These are phyloP conservation scores for Caenorhabditis angaria DNA, from an alignment of 2,888 invertebrate species.

Conservation along the genomic window DNA sequence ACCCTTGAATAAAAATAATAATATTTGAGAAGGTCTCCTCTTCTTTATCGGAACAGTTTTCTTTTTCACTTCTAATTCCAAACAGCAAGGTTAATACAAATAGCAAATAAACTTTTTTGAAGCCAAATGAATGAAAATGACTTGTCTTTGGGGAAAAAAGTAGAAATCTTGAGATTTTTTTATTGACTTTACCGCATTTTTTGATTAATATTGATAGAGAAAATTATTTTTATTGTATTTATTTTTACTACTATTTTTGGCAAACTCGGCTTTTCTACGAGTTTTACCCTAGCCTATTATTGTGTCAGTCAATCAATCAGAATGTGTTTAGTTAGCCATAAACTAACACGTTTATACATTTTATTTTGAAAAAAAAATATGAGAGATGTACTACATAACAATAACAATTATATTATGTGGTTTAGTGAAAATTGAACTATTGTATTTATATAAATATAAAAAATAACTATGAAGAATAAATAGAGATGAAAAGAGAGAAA, in stretches of 20 bases:
- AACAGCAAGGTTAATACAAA: not conserved
- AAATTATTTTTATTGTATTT: too few relatives aligned
- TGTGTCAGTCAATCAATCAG: too few relatives aligned
- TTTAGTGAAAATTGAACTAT: too few relatives aligned
- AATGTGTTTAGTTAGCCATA: not conserved
- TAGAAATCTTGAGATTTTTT: not conserved
- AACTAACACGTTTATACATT: not conserved
- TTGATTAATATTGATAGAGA: not conserved
- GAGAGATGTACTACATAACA: too few relatives aligned
- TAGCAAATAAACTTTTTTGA: not conserved
- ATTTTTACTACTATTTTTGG: too few relatives aligned
- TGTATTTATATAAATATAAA: not conserved
- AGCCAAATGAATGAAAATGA: not conserved
- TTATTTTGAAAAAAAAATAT: not conserved
- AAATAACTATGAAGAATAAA: too few relatives aligned
- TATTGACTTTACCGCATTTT: not conserved
- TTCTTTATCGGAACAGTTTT: not conserved
- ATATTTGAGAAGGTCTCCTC: not conserved
- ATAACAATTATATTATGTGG: not conserved
- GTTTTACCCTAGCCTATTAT: too few relatives aligned
- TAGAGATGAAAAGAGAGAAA: too few relatives aligned
- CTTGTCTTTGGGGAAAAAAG: not conserved
- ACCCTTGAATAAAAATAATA: too few relatives aligned
- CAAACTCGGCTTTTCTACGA: too few relatives aligned
- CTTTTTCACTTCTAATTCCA: not conserved